Percentiles rank a stretch among this genome's conserved stretches.
These are phyloP conservation scores for Paragorgia papillata DNA, from an alignment of 92 coral and sea anemone genomes.

Conservation along the genomic window DNA sequence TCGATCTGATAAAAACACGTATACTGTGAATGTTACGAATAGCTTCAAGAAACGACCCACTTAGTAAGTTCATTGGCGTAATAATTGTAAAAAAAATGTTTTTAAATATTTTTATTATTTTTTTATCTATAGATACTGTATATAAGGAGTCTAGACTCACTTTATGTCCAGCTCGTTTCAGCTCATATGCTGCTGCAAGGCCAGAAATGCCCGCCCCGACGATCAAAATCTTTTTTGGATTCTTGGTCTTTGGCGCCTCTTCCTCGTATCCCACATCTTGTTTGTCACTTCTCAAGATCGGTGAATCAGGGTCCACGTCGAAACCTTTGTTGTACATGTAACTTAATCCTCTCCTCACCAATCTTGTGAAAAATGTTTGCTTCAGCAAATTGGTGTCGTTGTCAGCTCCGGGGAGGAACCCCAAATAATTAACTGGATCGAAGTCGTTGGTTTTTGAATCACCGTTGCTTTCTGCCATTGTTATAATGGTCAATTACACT, in stretches of 20 bases:
- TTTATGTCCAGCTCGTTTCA: constrained; percentile 32
- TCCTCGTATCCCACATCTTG: background rate
- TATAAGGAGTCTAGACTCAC: background rate
- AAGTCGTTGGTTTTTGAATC: background rate
- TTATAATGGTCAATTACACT: too few relatives aligned
- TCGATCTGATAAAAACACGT: too few relatives aligned
- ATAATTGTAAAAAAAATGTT: too few relatives aligned
- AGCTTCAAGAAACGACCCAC: too few relatives aligned
- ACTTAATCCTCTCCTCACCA: constrained; percentile 13
- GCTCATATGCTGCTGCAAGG: constrained; percentile 28
- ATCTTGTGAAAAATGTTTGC: background rate
- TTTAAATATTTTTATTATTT: too few relatives aligned
- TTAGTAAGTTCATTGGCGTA: too few relatives aligned
- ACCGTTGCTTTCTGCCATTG: too few relatives aligned
- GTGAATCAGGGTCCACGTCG: constrained; percentile 35
- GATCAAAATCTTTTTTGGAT: constrained; percentile 25
- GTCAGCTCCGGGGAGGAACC: constrained; percentile 26
- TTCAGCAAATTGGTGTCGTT: constrained; percentile 1
- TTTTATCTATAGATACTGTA: too few relatives aligned
- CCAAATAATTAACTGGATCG: constrained; percentile 17
- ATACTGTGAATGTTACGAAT: too few relatives aligned
- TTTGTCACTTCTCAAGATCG: background rate
- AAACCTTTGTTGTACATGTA: background rate
- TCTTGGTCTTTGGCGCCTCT: constrained; percentile 4
- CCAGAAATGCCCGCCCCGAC: constrained; percentile 40